Conservation (phyloP, 2,113 vertebrate species). For the Hippolais icterina region DNA sequence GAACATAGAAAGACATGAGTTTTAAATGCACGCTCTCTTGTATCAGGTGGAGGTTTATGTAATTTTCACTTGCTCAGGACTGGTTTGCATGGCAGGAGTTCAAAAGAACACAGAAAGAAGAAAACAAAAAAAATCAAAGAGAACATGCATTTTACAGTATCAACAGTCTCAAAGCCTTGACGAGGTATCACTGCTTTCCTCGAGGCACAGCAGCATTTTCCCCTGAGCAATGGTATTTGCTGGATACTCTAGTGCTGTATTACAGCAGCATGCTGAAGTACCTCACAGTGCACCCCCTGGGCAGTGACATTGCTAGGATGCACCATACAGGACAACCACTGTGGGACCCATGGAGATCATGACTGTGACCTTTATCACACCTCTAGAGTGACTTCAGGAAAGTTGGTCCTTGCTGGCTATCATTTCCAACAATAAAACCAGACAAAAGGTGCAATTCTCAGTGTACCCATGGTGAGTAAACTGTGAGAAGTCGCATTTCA, state of each 20-base stretch:
- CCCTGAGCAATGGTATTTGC: neutral
- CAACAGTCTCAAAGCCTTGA: neutral
- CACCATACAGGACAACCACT: no score
- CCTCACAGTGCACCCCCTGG: no score
- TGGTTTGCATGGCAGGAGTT: neutral
- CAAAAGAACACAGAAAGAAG: neutral
- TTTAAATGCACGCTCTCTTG: neutral
- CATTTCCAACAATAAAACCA: neutral
- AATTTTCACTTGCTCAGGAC: neutral
- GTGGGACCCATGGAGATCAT: neutral
- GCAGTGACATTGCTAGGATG: neutral
- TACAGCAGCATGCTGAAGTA: neutral
- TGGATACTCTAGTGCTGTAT: neutral
- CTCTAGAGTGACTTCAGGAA: neutral
- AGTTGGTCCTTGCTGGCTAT: neutral
- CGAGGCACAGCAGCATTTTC: neutral
- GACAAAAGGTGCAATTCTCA: neutral
- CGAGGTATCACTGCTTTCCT: neutral
- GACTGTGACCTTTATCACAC: neutral
- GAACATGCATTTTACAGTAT: neutral
- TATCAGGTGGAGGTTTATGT: neutral
- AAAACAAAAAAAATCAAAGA: neutral
- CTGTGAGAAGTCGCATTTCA: neutral
- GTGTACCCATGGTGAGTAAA: rapidly evolving
- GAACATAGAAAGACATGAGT: neutral